These are phyloP conservation scores for Myotis vivesi DNA, from an alignment of 2,797 vertebrate species.

Conservation along the genomic window DNA sequence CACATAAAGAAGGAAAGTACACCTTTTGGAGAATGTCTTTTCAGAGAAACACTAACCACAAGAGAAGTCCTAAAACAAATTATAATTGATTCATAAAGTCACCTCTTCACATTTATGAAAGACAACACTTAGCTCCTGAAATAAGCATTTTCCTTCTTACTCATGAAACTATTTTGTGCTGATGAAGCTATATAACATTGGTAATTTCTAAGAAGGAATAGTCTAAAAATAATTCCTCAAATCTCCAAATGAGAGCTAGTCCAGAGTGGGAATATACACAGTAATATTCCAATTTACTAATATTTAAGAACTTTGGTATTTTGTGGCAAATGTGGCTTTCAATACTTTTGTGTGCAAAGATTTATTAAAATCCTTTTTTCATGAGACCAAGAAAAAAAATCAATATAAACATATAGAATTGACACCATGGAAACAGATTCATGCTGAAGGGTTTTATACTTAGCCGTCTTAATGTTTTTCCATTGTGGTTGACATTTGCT, in stretches of 20 bases:
- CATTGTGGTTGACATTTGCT: slow-evolving; percentile 57
- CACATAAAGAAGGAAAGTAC: background rate
- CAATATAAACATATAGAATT: slow-evolving; percentile 52
- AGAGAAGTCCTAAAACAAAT: background rate
- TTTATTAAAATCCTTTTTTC: slow-evolving; percentile 32
- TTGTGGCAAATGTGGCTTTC: slow-evolving; percentile 38
- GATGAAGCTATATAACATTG: slow-evolving; percentile 77
- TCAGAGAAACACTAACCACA: background rate
- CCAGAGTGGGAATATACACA: background rate
- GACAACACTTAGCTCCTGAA: slow-evolving; percentile 44
- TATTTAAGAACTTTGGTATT: slow-evolving; percentile 44
- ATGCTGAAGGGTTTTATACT: slow-evolving; percentile 45
- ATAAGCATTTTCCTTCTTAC: slow-evolving; percentile 63
- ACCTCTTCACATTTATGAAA: slow-evolving; percentile 79
- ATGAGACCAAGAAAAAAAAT: slow-evolving; percentile 7
- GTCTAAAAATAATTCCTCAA: background rate
- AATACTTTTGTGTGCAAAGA: background rate
- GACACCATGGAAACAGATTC: slow-evolving; percentile 57
- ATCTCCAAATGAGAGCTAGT: background rate
- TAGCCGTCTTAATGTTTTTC: slow-evolving; percentile 46
- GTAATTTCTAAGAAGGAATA: slow-evolving; percentile 48
- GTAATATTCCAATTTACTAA: slow-evolving; percentile 30
- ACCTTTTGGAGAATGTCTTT: background rate
- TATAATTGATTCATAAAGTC: background rate
- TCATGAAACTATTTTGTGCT: slow-evolving; percentile 61